These are phyloP conservation scores for Lepus oiostolus DNA, from an alignment of 2,797 vertebrate genomes.

Conservation along the genomic window DNA sequence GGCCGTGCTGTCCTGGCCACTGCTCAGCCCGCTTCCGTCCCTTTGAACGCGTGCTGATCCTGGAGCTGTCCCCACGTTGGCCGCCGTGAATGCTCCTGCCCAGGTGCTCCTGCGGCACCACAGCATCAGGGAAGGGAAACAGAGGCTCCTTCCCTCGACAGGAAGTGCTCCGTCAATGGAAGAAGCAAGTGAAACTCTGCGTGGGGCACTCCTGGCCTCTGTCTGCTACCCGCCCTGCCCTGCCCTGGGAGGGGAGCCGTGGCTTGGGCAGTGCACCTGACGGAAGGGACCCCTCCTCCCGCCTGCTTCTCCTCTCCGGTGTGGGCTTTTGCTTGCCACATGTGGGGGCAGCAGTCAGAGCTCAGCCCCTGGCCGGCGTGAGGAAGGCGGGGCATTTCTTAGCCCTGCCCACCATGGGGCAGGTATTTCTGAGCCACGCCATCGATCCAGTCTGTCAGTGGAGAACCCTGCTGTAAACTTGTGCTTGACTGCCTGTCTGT, in stretches of 20 bases:
- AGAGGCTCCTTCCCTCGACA: not conserved
- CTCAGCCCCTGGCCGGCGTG: not conserved
- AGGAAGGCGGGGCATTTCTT: not conserved
- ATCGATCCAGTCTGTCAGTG: not conserved
- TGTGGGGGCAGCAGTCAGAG: not conserved
- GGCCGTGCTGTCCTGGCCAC: too few relatives aligned
- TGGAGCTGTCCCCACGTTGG: not conserved
- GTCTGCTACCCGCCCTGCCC: too few relatives aligned
- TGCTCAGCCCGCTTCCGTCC: not conserved
- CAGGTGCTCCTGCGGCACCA: not conserved
- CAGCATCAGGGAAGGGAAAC: not conserved
- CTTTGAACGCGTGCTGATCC: not conserved
- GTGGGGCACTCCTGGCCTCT: not conserved
- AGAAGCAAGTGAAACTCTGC: not conserved
- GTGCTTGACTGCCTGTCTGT: not conserved
- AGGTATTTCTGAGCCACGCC: not conserved
- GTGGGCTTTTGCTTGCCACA: not conserved
- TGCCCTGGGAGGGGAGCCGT: not conserved
- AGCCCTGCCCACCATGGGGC: not conserved
- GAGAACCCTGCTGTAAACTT: not conserved
- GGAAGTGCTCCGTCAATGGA: not conserved
- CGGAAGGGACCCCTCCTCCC: not conserved
- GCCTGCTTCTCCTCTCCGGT: not conserved
- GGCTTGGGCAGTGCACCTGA: not conserved
- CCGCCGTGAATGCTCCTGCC: not conserved